A percentile compares a stretch with the other conserved stretches of the same genome.
phyloP scores from a whole-genome alignment of 23 tunicate species.

The Styela plicata region DNA sequence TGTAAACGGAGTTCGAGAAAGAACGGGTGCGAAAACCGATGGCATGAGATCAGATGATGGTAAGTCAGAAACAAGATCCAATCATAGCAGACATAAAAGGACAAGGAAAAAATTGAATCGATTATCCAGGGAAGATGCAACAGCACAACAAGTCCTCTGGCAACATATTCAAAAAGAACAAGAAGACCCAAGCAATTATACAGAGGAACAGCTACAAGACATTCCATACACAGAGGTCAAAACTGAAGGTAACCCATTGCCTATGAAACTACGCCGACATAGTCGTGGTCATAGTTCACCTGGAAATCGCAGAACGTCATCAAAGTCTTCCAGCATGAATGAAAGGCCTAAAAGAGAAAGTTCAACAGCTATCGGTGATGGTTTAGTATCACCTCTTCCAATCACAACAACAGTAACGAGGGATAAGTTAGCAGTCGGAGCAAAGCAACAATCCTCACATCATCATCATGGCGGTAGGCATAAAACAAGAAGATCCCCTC shows the following conservation, averaged over 20 bases:
- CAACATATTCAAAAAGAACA: slow-evolving; percentile 64
- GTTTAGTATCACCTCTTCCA: slow-evolving; percentile 62
- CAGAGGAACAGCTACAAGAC: slow-evolving; percentile 41
- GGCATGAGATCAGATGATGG: neutral
- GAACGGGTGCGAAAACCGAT: slow-evolving; percentile 4
- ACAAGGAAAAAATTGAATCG: slow-evolving; percentile 38
- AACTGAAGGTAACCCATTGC: slow-evolving; percentile 62
- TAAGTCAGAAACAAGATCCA: slow-evolving; percentile 38
- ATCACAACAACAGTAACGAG: slow-evolving; percentile 62
- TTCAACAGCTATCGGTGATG: slow-evolving; percentile 45
- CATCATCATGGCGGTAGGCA: neutral
- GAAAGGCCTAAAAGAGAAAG: slow-evolving; percentile 5
- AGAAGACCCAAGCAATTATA: slow-evolving; percentile 16
- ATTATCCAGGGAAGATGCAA: slow-evolving; percentile 66
- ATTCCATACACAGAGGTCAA: slow-evolving; percentile 74
- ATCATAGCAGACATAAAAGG: slow-evolving; percentile 2
- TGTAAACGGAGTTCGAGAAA: slow-evolving; percentile 11
- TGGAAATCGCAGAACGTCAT: slow-evolving; percentile 8
- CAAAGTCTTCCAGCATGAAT: neutral
- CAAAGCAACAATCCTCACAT: neutral
- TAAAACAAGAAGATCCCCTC: neutral
- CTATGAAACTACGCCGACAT: slow-evolving; percentile 41
- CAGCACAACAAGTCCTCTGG: slow-evolving; percentile 68
- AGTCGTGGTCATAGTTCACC: slow-evolving; percentile 37
- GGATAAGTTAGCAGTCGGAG: slow-evolving; percentile 9